These are phyloP conservation scores for Nesometra sesokonis DNA, from an alignment of 35 echinoderm and acorn worm genomes.

Conservation along the genomic window DNA sequence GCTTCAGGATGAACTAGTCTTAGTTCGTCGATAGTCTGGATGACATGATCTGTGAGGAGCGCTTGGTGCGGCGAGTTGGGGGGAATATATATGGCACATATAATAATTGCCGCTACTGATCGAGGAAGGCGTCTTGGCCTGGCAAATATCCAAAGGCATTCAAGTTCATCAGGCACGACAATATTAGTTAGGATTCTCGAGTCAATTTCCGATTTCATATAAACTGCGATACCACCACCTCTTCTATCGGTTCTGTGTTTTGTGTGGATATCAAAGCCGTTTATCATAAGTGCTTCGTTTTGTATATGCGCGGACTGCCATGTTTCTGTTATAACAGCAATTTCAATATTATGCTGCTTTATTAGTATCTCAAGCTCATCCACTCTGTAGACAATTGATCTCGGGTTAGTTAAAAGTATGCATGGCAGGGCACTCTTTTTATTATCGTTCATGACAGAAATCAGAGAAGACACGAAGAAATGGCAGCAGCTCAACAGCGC, in stretches of 20 bases:
- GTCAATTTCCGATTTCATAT: background rate
- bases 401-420: background rate
- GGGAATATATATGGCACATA: background rate
- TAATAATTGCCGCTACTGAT: background rate
- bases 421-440: background rate
- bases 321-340: constrained; percentile 14
- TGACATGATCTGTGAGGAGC: constrained; percentile 7
- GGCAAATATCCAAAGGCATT: constrained; percentile 21
- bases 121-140: constrained; percentile 7
- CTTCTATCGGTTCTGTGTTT: background rate
- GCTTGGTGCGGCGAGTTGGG: background rate
- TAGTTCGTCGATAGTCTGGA: constrained; percentile 17
- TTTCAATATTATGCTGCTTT: constrained; percentile 1
- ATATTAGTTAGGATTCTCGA: constrained; percentile 1
- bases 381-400: constrained; percentile 3
- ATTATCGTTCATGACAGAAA: no score
- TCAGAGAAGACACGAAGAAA: no score
- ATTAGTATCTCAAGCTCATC: constrained; percentile 16
- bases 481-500: no score
- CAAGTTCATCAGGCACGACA: constrained; percentile 17
- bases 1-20: background rate
- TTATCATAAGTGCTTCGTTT: background rate
- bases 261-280: background rate
- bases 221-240: background rate
- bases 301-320: background rate